phyloP scores from a whole-genome alignment of 1,140 invertebrate genomes.

The Drosophila lini region DNA sequence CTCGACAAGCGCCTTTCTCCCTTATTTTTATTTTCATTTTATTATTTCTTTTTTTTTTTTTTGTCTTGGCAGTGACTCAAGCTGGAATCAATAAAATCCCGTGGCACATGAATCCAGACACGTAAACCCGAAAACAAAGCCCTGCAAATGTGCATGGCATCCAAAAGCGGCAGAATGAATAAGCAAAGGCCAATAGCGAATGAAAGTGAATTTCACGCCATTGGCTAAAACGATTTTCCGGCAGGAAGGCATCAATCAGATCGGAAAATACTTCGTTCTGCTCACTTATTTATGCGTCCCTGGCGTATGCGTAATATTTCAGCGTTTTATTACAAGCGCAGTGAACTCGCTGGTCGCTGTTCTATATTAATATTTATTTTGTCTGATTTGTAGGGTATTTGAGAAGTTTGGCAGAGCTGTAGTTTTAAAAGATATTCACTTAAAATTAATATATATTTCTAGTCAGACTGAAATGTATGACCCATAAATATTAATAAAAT shows the following conservation, averaged over 20 bases:
- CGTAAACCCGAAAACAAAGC: slow-evolving; percentile 51
- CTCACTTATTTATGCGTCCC: slow-evolving; percentile 42
- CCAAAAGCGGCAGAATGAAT: slow-evolving; percentile 22
- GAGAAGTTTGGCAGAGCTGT: not conserved
- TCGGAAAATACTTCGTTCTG: slow-evolving; percentile 36
- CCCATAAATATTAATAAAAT: not conserved
- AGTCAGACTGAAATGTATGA: not conserved
- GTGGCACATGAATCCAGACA: slow-evolving; percentile 65
- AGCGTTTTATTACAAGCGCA: slow-evolving; percentile 24
- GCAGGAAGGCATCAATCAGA: slow-evolving; percentile 75
- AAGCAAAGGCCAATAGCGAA: slow-evolving; percentile 41
- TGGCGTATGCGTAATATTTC: slow-evolving; percentile 51
- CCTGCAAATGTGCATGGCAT: slow-evolving; percentile 34
- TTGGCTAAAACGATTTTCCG: slow-evolving; percentile 73
- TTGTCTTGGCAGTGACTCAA: slow-evolving; percentile 36
- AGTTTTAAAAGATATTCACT: not conserved
- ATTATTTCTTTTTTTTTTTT: not conserved
- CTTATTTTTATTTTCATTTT: not conserved
- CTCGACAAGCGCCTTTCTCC: slow-evolving; percentile 30
- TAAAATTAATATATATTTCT: not conserved
- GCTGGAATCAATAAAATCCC: slow-evolving; percentile 64
- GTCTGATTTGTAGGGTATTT: not conserved
- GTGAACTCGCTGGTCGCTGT: slow-evolving; percentile 2
- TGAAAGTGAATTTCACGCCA: slow-evolving; percentile 77
- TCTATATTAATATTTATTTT: slow-evolving; percentile 17